These are phyloP conservation scores for Acanthosepion esculentum DNA, from an alignment of 2,888 invertebrate species.

Conservation along the genomic window DNA sequence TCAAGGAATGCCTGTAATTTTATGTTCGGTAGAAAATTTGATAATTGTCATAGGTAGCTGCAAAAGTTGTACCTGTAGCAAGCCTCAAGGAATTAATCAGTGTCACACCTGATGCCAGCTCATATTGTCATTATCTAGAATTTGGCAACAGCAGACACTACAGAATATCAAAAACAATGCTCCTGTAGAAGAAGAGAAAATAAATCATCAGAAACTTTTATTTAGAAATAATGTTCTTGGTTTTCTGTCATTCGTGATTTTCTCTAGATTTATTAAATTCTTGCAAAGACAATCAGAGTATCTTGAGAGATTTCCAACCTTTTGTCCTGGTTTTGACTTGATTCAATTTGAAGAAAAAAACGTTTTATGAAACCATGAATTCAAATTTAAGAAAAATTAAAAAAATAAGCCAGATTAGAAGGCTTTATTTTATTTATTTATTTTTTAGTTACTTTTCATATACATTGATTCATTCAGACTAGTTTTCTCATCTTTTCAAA, in stretches of 20 bases:
- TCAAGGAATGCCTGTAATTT: neutral
- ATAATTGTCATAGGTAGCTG: neutral
- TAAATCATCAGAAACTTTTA: neutral
- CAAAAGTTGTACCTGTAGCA: constrained; percentile 2
- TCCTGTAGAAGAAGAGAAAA: neutral
- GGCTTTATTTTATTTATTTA: too few species aligned
- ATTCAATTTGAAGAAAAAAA: neutral
- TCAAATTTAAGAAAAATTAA: too few species aligned
- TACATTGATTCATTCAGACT: too few species aligned
- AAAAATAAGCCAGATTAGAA: too few species aligned
- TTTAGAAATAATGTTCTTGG: neutral
- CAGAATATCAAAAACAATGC: neutral
- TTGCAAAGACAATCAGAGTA: neutral
- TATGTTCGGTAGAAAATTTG: neutral
- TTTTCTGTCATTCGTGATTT: neutral
- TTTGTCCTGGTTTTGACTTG: neutral
- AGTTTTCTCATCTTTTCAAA: too few species aligned
- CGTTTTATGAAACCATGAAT: too few species aligned
- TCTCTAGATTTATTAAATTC: neutral
- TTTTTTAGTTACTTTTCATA: too few species aligned
- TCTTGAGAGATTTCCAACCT: neutral
- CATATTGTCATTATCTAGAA: neutral
- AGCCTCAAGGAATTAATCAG: constrained; percentile 33
- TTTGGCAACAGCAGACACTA: neutral
- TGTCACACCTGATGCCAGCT: constrained; percentile 1